A percentile compares a stretch with the other conserved stretches of the same genome.
Conservation (phyloP, 2,888 invertebrate genomes). For the Dryocosmus kuriphilus region DNA sequence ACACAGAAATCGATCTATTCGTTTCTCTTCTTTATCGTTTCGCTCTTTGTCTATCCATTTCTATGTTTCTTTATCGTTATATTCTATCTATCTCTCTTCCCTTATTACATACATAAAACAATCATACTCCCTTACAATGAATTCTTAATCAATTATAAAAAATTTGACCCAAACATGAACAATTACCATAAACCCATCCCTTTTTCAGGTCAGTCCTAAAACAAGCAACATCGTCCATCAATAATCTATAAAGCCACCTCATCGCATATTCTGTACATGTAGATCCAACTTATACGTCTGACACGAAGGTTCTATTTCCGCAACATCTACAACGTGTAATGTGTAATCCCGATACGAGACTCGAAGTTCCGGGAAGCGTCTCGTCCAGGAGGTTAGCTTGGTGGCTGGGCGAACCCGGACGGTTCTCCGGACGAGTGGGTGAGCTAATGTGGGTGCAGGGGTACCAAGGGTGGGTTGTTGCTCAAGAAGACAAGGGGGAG, state of each 20-base stretch:
- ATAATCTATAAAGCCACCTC: constrained; percentile 30
- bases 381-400: constrained; percentile 59
- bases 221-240: constrained; percentile 7
- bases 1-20: no score
- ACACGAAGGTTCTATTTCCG: background rate
- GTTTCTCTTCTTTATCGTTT: no score
- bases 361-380: constrained; percentile 69
- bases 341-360: constrained; percentile 43
- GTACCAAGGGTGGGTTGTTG: constrained; percentile 55
- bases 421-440: constrained; percentile 69
- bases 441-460: constrained; percentile 62
- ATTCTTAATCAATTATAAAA: background rate
- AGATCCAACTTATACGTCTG: background rate
- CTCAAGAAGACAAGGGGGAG: constrained; percentile 56
- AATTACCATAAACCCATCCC: background rate
- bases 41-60: no score
- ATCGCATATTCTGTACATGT: constrained; percentile 24
- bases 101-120: no score
- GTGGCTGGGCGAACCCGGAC: constrained; percentile 57
- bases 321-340: background rate
- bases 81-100: no score
- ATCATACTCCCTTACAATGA: no score
- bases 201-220: background rate
- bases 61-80: no score
- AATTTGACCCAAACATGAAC: background rate